phyloP scores from a whole-genome alignment of 2,888 invertebrate species.

The Nasonia oneida region DNA sequence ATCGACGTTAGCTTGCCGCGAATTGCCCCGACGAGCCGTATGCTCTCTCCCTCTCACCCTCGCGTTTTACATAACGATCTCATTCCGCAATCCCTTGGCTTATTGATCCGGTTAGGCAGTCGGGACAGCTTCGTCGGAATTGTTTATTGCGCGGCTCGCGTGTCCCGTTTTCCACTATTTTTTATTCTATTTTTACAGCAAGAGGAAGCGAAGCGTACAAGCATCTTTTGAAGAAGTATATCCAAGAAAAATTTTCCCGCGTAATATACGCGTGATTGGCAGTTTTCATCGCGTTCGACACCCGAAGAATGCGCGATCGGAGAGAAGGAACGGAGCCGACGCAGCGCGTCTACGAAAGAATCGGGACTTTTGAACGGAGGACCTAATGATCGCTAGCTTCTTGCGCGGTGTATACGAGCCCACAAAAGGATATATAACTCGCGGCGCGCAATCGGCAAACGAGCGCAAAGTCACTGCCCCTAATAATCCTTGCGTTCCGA shows the following conservation, averaged over 20 bases:
- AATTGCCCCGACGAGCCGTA: constrained; percentile 66
- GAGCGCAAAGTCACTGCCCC: constrained; percentile 74
- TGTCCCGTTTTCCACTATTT: neutral
- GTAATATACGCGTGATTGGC: constrained; percentile 58
- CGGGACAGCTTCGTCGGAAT: constrained; percentile 61
- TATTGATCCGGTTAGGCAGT: constrained; percentile 74
- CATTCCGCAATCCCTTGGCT: constrained; percentile 73
- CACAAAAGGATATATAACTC: constrained; percentile 50
- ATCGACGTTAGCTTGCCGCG: constrained; percentile 52
- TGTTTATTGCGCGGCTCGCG: constrained; percentile 63
- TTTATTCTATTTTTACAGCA: neutral
- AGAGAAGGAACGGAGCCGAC: constrained; percentile 58
- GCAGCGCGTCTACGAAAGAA: constrained; percentile 40
- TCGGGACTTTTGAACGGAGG: constrained; percentile 16
- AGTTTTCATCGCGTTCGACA: constrained; percentile 50
- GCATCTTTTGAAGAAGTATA: too few relatives aligned
- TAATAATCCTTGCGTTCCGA: constrained; percentile 70
- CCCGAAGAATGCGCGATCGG: constrained; percentile 40
- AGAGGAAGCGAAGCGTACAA: too few relatives aligned
- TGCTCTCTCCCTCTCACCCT: constrained; percentile 60
- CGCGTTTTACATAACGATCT: constrained; percentile 77
- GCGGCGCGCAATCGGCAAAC: constrained; percentile 29
- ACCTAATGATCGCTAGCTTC: constrained; percentile 55
- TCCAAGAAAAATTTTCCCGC: constrained; percentile 22
- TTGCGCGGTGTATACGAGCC: neutral